Evolutionary conservation across 2,797 vertebrate genomes (phyloP).

Genomic region (Halcyon chelicuti): DNA sequence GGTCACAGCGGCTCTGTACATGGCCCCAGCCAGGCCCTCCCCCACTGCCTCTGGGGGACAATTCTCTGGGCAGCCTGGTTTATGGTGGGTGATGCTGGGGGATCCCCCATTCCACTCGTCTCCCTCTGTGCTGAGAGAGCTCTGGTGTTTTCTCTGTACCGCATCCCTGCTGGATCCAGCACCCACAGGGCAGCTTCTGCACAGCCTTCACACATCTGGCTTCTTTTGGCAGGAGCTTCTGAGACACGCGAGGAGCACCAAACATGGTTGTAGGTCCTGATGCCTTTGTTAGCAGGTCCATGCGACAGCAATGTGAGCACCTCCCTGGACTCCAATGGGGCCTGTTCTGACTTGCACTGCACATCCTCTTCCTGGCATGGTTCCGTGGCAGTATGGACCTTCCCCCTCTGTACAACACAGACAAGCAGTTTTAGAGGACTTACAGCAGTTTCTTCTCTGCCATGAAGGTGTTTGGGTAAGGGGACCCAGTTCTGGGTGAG

Average conservation of each 20-base stretch:
- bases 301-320: not conserved
- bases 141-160: not conserved
- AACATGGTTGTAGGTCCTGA: not conserved
- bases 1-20: not conserved
- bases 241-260: not conserved
- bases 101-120: not conserved
- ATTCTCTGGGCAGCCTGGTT: not conserved
- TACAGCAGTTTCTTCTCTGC: not conserved
- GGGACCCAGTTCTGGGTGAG: rapidly evolving
- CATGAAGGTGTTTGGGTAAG: too few species aligned
- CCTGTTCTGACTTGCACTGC: not conserved
- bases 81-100: not conserved
- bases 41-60: not conserved
- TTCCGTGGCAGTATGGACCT: not conserved
- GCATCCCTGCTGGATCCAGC: not conserved
- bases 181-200: not conserved
- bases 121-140: not conserved
- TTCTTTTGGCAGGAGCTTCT: not conserved
- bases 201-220: not conserved
- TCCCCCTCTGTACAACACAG: too few species aligned
- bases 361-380: not conserved
- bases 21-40: not conserved
- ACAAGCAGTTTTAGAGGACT: not conserved
- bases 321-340: not conserved
- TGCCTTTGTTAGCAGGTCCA: not conserved